Base-by-base conservation (phyloP, 1,140 invertebrate genomes). In the Spodoptera litura region DNA sequence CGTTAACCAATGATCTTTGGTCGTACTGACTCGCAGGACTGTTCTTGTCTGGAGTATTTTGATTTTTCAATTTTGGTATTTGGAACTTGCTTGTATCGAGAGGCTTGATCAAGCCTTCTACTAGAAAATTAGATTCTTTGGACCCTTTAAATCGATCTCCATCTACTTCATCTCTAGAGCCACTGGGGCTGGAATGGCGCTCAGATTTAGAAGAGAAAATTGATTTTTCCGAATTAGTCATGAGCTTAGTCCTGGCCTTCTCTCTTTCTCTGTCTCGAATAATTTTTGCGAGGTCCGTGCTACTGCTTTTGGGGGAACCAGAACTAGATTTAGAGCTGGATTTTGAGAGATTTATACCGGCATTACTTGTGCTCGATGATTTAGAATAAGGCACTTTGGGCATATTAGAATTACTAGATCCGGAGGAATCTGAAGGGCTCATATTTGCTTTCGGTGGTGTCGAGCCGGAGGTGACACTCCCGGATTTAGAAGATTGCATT, bases 1-100 rank as follows among this genome's bases (percentile, higher is more conserved):
- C 93, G 78, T 94, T 94, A 12, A 93, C 90, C 87, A 93, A 86
- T n/a, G 91, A 91, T 3, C 93, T 87, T 74, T 85, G 92, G 56
- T 94, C 93, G 76, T 93, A 93, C 71, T 94, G 93, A 1, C 91
- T 87, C 0, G 89, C 87, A 12, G 91, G 89, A 75, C 85, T 93
- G 59, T 89, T 93, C 79, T 94, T 94, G 76, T 94, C 93, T n/a
- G 91, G 88, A 38, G 92, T 89, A 27, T 86, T 92, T 85, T 93
- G 92, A 64, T 92, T 94, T 85, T 93, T 93, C 68, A 98, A 87
- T 92, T 98, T 98, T 0, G 97, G 97, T 86, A 98, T 98, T 94
- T 98, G 97, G 95, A 98, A 98, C 87, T 97, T 98, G 78, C 94
- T 94, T 1, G 97, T 97, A 86, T 98, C 97, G 9, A 98, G 89